Evolutionary conservation across 2,888 invertebrate species (phyloP).

Genomic region (Aleiodes alternator): DNA sequence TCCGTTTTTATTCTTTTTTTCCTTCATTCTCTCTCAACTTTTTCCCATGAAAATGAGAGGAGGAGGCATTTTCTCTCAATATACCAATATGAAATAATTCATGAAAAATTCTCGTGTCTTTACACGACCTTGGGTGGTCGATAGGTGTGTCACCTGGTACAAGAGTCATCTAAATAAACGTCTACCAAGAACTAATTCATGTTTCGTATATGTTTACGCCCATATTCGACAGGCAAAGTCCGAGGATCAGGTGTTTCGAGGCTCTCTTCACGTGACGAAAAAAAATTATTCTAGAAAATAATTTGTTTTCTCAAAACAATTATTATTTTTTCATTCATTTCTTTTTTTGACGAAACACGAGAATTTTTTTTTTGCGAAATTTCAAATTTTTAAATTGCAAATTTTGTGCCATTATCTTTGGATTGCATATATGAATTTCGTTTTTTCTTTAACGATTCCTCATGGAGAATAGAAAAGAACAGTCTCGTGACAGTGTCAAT

Average conservation of each 20-base stretch:
- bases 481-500: too few relatives aligned
- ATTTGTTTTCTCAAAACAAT: not conserved
- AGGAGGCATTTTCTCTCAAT: not conserved
- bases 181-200: slow-evolving; percentile 67
- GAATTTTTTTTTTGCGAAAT: not conserved
- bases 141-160: slow-evolving; percentile 32
- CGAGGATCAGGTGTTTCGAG: slow-evolving; percentile 45
- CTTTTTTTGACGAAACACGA: not conserved
- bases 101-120: not conserved
- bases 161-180: slow-evolving; percentile 50
- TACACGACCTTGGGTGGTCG: slow-evolving; percentile 15
- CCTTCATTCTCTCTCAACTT: not conserved
- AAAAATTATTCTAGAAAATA: slow-evolving; percentile 1
- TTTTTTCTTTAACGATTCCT: too few relatives aligned
- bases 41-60: slow-evolving; percentile 1
- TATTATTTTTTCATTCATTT: not conserved
- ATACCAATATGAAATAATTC: slow-evolving; percentile 15
- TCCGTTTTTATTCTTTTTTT: too few relatives aligned
- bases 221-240: slow-evolving; percentile 56
- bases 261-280: slow-evolving; percentile 21
- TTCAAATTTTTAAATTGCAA: slow-evolving; percentile 2
- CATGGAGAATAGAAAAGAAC: too few relatives aligned
- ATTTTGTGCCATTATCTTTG: not conserved
- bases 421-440: too few relatives aligned
- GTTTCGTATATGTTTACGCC: slow-evolving; percentile 49